Conservation (phyloP, 1,140 invertebrate genomes). For the Drosophila quadrilineata region DNA sequence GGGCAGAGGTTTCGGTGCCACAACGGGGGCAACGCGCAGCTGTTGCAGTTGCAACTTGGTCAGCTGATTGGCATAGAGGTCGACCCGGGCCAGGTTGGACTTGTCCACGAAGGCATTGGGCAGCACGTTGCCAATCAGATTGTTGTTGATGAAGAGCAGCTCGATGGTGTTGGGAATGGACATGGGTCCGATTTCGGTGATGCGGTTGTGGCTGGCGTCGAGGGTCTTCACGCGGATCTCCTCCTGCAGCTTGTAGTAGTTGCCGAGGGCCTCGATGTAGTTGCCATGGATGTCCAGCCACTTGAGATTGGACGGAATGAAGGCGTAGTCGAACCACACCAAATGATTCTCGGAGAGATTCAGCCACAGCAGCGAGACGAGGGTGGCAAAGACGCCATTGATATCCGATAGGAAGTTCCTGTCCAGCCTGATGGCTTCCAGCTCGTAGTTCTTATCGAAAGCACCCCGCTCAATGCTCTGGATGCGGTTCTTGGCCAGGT, state of each 20-base stretch:
- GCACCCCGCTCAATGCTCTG: conserved; percentile 90
- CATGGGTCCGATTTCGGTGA: conserved; percentile 89
- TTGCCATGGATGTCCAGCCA: conserved; percentile 95
- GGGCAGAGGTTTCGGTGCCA: conserved; percentile 86
- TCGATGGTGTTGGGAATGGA: conserved; percentile 94
- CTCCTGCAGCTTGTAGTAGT: conserved; percentile 92
- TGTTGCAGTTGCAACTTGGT: conserved; percentile 90
- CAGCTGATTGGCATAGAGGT: conserved; percentile 94
- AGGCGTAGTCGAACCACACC: conserved; percentile 94
- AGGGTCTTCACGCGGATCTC: conserved; percentile 91
- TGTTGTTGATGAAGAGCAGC: conserved; percentile 94
- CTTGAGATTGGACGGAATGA: conserved; percentile 92
- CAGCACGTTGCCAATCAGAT: conserved; percentile 89
- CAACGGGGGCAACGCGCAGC: conserved; percentile 87
- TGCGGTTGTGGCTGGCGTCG: conserved; percentile 93
- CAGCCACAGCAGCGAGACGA: conserved; percentile 90
- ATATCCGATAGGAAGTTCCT: conserved; percentile 93
- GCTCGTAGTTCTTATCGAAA: conserved; percentile 89
- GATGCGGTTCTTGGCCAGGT: conserved; percentile 93
- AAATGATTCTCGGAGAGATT: conserved; percentile 96
- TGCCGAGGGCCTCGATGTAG: conserved; percentile 91
- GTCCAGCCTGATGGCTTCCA: conserved; percentile 92
- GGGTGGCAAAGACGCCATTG: conserved; percentile 91
- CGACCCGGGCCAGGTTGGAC: conserved; percentile 90
- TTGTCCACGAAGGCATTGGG: conserved; percentile 94